Base-by-base conservation (phyloP, 2,113 vertebrate species). In the Gadus chalcogrammus region DNA sequence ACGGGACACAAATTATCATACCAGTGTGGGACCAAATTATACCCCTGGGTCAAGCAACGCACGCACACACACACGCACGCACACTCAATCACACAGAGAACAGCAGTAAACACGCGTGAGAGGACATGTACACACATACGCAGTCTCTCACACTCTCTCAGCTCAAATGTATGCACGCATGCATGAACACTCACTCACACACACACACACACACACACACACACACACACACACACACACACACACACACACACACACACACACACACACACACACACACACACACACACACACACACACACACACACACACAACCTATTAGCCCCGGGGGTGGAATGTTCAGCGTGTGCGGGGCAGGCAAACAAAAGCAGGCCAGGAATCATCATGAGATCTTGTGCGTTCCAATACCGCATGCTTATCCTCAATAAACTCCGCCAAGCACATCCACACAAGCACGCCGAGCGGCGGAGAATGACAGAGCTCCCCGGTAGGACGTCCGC, bases 1-100 rank as follows among this genome's bases (percentile, higher is more conserved):
- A 61, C n/a, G 11, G 60, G 60, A 61, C n/a, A 24, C 20, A 62
- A 62, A 62, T 24, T 62, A 27, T 62, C 20, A 62, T 27, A 62
- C 61, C 24, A 62, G 61, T 62, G 18, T 61, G 60, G 61, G 22
- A 62, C 61, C 61, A 27, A 62, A 28, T 27, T 15, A 27, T 60
- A 38, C 38, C 58, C 61, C 24, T 22, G 16, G 16, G 65, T 77
- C 27, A 72, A 0, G 35, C 6, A 64, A 27, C 1, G 22, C 61
- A 63, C 61, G 27, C 8, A 15, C 13, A 2, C 27, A 28, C 61
- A 16, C 24, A 31, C 61, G 27, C 61, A 28, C 63, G 53, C 60
- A 35, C 59, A 22, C 3, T 8, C 59, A 61, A 11, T 6, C n/a
- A 12, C n/a, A 22, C n/a, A 20, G 5, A 22, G n/a, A 18, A 20